Evolutionary conservation across 2,888 invertebrate species (phyloP).

Genomic region (Cantharis flavilabris): DNA sequence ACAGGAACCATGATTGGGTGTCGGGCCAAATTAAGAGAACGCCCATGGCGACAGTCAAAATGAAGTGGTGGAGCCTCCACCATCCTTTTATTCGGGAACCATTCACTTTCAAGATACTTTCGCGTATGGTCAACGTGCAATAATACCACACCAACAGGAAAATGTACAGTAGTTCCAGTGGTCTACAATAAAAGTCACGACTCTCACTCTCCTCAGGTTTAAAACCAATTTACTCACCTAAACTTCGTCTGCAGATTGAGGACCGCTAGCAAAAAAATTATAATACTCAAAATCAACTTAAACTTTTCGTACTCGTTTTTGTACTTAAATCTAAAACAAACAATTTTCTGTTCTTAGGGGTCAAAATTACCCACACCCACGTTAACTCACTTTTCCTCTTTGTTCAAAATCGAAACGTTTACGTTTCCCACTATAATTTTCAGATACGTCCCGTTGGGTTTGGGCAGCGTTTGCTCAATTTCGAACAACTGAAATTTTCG

Average conservation of each 20-base stretch:
- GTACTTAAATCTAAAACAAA: slow-evolving; percentile 73
- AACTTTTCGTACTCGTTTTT: slow-evolving; percentile 99
- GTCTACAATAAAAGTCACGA: slow-evolving; percentile 59
- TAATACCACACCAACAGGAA: slow-evolving; percentile 99
- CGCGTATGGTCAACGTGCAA: slow-evolving; percentile 97
- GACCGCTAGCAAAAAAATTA: slow-evolving; percentile 86
- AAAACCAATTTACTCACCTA: slow-evolving; percentile 64
- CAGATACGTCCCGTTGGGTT: slow-evolving; percentile 89
- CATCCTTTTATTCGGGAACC: slow-evolving; percentile 96
- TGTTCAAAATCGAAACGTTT: slow-evolving; percentile 96
- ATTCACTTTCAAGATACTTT: slow-evolving; percentile 97
- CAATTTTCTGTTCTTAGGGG: neutral
- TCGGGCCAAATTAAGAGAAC: slow-evolving; percentile 97
- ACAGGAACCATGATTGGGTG: slow-evolving; percentile 86
- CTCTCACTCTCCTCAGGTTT: neutral
- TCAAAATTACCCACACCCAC: neutral
- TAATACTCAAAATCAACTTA: slow-evolving; percentile 92
- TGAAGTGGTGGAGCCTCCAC: slow-evolving; percentile 99
- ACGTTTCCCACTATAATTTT: slow-evolving; percentile 96
- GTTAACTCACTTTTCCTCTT: slow-evolving; percentile 85
- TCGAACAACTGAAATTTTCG: slow-evolving; percentile 86
- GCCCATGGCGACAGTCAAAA: slow-evolving; percentile 94
- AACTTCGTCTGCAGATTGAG: slow-evolving; percentile 81
- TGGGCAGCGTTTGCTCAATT: slow-evolving; percentile 92
- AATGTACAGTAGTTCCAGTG: slow-evolving; percentile 84